Percentiles rank a stretch among this genome's conserved stretches.
These are phyloP conservation scores for Plusia festucae DNA, from an alignment of 2,888 invertebrate species.

Conservation along the genomic window DNA sequence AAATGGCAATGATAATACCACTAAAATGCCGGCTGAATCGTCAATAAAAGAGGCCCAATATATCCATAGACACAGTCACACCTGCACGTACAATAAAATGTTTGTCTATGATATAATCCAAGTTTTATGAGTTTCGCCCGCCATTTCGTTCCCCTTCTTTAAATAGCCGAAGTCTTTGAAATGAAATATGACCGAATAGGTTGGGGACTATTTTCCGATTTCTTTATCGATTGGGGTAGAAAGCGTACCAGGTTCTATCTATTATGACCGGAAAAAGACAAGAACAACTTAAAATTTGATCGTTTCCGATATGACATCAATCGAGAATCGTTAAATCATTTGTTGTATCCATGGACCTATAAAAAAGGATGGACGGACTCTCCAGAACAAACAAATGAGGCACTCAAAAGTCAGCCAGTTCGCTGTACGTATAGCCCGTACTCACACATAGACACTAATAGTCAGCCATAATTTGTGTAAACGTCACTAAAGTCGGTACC, in stretches of 20 bases:
- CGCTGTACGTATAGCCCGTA: no score
- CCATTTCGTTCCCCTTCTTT: constrained; percentile 32
- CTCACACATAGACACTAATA: no score
- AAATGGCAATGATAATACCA: neutral
- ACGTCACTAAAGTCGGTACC: no score
- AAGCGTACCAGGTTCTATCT: constrained; percentile 24
- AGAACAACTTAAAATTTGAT: constrained; percentile 7
- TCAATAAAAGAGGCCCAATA: constrained; percentile 4
- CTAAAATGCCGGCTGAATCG: constrained; percentile 1
- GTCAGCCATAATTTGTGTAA: no score
- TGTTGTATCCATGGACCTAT: no score
- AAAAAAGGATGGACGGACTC: no score
- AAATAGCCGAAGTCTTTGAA: constrained; percentile 24
- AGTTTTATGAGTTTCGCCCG: constrained; percentile 45
- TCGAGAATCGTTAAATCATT: neutral
- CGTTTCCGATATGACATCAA: neutral
- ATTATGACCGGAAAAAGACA: constrained; percentile 21
- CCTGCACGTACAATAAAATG: constrained; percentile 26
- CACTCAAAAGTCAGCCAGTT: no score
- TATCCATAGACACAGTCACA: constrained; percentile 7
- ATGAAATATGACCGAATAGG: constrained; percentile 32
- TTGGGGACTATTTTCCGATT: constrained; percentile 32
- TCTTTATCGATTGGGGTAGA: constrained; percentile 34
- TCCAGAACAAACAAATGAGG: no score
- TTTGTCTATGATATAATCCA: constrained; percentile 41